Conservation (phyloP, 2,113 vertebrate species). For the Cairina moschata region DNA sequence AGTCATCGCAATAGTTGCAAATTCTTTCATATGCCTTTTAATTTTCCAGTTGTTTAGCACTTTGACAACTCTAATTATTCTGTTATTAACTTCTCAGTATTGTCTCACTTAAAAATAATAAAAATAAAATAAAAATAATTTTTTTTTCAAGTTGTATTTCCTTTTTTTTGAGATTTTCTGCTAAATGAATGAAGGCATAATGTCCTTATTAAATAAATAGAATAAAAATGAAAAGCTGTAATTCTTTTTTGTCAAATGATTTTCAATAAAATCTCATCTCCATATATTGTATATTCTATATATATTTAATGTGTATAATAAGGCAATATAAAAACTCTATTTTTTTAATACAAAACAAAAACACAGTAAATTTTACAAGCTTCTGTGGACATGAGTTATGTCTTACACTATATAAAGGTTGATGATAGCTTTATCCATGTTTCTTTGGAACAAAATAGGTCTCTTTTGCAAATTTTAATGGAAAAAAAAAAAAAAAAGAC, state of each 20-base stretch:
- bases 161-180: background rate
- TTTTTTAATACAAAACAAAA: no score
- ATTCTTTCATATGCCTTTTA: background rate
- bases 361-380: background rate
- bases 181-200: background rate
- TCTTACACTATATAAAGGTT: background rate
- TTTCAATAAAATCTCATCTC: background rate
- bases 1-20: background rate
- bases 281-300: no score
- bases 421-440: background rate
- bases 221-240: background rate
- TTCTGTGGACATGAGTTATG: accelerated
- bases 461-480: background rate
- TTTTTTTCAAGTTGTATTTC: background rate
- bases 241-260: background rate
- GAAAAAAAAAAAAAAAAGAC: background rate
- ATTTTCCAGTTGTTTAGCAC: background rate
- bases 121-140: background rate
- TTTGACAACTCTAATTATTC: background rate
- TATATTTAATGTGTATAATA: no score
- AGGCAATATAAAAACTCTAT: no score
- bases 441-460: background rate
- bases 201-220: background rate
- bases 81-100: background rate
- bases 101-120: background rate